A percentile compares a stretch with the other conserved stretches of the same genome.
Evolutionary conservation across 2,797 vertebrate species (phyloP).

Genomic region (Loris lydekkerianus): DNA sequence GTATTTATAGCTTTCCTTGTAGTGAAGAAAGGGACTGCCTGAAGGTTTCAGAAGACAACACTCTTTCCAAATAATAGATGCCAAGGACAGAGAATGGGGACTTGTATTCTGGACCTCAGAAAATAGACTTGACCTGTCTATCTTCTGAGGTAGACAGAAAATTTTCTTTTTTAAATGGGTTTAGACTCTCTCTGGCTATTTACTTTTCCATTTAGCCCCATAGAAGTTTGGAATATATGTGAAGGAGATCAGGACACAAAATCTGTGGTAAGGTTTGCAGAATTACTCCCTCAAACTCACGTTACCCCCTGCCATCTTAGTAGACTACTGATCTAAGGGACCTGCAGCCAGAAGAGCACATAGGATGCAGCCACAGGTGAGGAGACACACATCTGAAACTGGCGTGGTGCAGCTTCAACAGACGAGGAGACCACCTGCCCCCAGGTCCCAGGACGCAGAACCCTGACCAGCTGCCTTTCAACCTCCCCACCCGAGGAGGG

Average conservation of each 20-base stretch:
- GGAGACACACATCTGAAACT: background rate
- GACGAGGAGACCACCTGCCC: fast-evolving
- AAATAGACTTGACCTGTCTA: background rate
- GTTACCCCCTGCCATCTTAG: fast-evolving
- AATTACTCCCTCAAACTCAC: background rate
- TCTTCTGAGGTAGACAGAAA: no score
- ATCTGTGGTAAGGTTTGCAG: no score
- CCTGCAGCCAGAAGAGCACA: fast-evolving
- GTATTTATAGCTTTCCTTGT: background rate
- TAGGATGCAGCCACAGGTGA: fast-evolving
- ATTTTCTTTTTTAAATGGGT: background rate
- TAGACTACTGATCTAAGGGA: fast-evolving
- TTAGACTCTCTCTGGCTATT: fast-evolving
- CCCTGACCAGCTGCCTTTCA: no score
- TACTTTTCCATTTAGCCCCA: fast-evolving
- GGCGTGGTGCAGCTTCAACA: background rate
- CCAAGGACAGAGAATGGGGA: background rate
- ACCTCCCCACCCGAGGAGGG: fast-evolving
- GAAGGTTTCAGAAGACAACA: background rate
- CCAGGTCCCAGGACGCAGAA: background rate
- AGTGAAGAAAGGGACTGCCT: no score
- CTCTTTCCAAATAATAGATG: background rate
- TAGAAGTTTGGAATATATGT: background rate
- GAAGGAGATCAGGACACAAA: background rate
- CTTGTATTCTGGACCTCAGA: fast-evolving